Evolutionary conservation across 2,797 vertebrate genomes (phyloP).

Genomic region (Helostoma temminkii): DNA sequence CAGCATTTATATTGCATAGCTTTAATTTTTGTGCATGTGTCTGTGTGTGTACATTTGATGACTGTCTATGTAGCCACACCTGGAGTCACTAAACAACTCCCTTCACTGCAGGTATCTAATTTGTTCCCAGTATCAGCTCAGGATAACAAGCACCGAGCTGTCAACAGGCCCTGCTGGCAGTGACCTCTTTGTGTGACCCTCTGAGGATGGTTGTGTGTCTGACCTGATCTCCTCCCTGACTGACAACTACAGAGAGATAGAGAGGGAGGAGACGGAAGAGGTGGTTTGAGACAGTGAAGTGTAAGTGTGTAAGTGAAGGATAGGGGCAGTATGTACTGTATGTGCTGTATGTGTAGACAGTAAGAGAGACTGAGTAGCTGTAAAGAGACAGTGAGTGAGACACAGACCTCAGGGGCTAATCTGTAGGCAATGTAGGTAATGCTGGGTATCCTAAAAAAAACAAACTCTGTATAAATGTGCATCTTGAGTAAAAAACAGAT

Average conservation of each 20-base stretch:
- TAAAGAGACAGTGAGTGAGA: neutral
- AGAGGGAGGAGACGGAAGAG: slow-evolving; percentile 3
- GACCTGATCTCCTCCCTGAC: slow-evolving; percentile 57
- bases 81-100: slow-evolving; percentile 54
- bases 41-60: slow-evolving; percentile 36
- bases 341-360: no score
- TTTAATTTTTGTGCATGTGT: no score
- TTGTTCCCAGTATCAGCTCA: slow-evolving; percentile 68
- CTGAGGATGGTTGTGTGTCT: slow-evolving; percentile 49
- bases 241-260: slow-evolving; percentile 58
- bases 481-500: neutral
- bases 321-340: no score
- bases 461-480: neutral
- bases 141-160: slow-evolving; percentile 78
- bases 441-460: neutral
- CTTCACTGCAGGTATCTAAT: slow-evolving; percentile 68
- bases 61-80: slow-evolving; percentile 35
- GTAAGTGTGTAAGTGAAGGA: slow-evolving; percentile 13
- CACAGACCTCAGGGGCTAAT: neutral
- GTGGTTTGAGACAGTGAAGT: slow-evolving; percentile 5
- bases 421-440: slow-evolving; percentile 4
- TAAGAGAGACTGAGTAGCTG: slow-evolving; percentile 33
- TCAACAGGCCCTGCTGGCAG: slow-evolving; percentile 63
- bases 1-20: no score
- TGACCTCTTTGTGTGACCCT: slow-evolving; percentile 71